Percentiles rank a stretch among this genome's conserved stretches.
Evolutionary conservation across 1,140 invertebrate species (phyloP).

Genomic region (Lanistes nyassanus): DNA sequence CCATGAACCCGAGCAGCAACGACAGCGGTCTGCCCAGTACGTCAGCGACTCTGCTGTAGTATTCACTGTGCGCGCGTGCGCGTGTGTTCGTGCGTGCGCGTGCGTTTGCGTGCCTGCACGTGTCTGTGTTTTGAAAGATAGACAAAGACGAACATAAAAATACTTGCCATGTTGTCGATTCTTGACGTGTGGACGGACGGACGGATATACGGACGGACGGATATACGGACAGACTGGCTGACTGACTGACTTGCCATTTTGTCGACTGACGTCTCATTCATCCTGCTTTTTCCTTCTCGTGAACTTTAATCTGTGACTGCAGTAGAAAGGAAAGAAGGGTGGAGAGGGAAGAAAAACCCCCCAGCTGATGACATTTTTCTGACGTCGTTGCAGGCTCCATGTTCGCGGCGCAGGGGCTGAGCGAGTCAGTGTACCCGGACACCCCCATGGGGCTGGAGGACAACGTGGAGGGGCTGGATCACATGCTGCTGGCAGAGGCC

Average conservation of each 20-base stretch:
- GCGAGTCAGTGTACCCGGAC: conserved; percentile 41
- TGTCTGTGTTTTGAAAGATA: no score
- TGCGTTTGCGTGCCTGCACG: no score
- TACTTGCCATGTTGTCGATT: no score
- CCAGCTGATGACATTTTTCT: no score
- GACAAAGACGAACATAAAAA: no score
- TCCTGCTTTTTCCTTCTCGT: no score
- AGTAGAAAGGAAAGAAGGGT: no score
- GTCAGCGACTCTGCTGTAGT: not conserved
- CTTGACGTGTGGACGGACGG: no score
- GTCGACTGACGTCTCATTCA: no score
- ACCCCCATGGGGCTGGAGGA: conserved; percentile 39
- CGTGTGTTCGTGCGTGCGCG: conserved; percentile 4
- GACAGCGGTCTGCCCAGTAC: conserved; percentile 34
- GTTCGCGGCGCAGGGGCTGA: conserved; percentile 29
- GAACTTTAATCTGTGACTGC: no score
- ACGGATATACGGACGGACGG: conserved; percentile 9
- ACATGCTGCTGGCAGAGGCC: conserved; percentile 35
- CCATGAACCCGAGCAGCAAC: conserved; percentile 29
- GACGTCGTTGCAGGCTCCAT: conserved; percentile 30
- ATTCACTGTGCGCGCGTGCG: not conserved
- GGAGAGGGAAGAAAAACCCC: no score
- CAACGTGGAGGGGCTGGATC: conserved; percentile 43
- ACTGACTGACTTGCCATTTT: no score
- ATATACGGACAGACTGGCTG: not conserved